Base-by-base conservation (phyloP, 2,797 vertebrate genomes). In the Dendrocincla tyrannina region DNA sequence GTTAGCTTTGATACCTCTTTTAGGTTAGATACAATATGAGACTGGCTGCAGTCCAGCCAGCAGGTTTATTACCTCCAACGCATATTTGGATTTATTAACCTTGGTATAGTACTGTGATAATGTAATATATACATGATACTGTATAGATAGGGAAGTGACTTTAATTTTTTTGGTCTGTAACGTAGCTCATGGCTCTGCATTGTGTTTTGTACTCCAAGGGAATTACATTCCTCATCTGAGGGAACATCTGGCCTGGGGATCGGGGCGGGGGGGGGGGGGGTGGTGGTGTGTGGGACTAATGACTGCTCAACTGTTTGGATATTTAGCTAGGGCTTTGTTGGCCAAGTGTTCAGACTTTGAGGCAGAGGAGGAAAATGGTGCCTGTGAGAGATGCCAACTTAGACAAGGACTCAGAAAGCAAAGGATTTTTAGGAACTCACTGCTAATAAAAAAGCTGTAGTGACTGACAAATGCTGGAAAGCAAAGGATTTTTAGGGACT, bases 91-190 rank as follows among this genome's bases (percentile, higher is more conserved):
- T 95, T 95, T 95, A 95, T 90, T 88, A 81, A 58, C 62, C 62
- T 50, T n/a, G 12, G 30, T 50, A 81, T 25, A 80, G 27, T 22
- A 44, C 50, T 81, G 37, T 58, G 50, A 25, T 88, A 79, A 64
- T 62, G 39, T 47, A 78, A 78, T 86, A 91, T 94, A 68, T 85
- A 30, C 17, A 49, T 42, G n/a, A 62, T 77, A 75, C 53, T 66
- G 7, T 60, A 88, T 32, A 72, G 56, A 69, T 50, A 86, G 64
- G 42, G 27, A 90, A 92, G 50, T 41, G 76, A 10, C 28, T 95
- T 89, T 95, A 95, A 88, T 93, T 89, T 60, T 93, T 79, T 32
- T 70, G 56, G 46, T 86, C 58, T 81, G 30, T 69, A 86, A 66
- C 50, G 7, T 69, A 62, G 27, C 25, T 73, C 35, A 28, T 1